Base-by-base conservation (phyloP, 2,797 vertebrate species). In the Cuculus canorus region DNA sequence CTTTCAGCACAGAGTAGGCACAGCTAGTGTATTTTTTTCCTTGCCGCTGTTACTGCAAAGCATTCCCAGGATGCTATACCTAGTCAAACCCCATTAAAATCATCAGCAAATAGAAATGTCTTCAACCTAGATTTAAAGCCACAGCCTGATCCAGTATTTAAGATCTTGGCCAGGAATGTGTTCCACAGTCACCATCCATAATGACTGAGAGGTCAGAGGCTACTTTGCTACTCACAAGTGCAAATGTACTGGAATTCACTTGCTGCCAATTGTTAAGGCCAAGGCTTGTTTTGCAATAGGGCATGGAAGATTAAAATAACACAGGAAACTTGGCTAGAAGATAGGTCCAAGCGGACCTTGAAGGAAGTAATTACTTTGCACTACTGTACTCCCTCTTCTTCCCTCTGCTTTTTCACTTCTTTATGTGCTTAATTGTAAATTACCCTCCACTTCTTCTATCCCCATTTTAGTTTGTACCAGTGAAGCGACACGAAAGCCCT, bases 401-500 rank as follows among this genome's bases (percentile, higher is more conserved):
- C 61, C 35, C 41, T 85, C 72, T 81, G 37, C 91, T 94, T 82
- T 57, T 75, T 69, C 82, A 72, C 66, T 83, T 82, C 92, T 94
- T 93, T 84, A 72, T 78, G 54, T 60, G 52, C 57, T 93, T 95
- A 96, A 95, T 63, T 96, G 91, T 96, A 95, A 96, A 90, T 91
- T 80, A 93, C 66, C 47, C 75, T 90, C 68, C 41, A 19, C 92
- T 84, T 61, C 73, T 76, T 57, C 86, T 45, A 57, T 57, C 56
- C 10, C n/a, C 61, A 59, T 21, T 82, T 90, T 71, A 78, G 69
- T 32, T 90, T 53, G 70, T 91, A 48, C 70, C 82, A 82, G 54
- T 61, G 90, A 95, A 93, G 84, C 3, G 1, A 56, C 72, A 84
- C 13, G 0, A 60, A 82, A 92, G 54, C 45, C 53, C 72, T n/a